Conservation (phyloP, 2,113 vertebrate genomes). For the Dasyurus viverrinus region DNA sequence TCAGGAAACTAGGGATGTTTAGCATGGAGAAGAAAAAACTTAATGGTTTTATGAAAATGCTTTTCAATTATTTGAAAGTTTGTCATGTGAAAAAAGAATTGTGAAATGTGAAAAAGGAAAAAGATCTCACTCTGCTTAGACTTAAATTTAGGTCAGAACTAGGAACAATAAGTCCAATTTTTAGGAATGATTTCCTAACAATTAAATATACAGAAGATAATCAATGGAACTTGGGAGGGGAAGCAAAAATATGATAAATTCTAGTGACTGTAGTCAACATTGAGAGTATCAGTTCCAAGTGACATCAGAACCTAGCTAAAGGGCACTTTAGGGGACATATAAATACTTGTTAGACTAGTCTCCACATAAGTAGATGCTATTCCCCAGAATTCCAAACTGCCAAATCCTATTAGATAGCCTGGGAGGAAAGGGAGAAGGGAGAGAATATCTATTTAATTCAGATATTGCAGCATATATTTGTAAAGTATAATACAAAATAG, state of each 20-base stretch:
- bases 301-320: neutral
- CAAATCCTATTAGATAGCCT: neutral
- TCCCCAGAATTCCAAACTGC: conserved; percentile 42
- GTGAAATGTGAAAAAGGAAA: neutral
- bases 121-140: neutral
- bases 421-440: neutral
- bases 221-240: neutral
- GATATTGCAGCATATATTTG: neutral
- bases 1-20: neutral
- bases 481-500: neutral
- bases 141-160: neutral
- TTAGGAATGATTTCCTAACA: neutral
- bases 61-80: neutral
- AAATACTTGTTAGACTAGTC: neutral
- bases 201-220: neutral
- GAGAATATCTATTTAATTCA: conserved; percentile 9
- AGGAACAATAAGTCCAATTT: neutral
- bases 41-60: neutral
- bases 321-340: neutral
- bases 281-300: conserved; percentile 6
- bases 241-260: conserved; percentile 38
- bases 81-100: neutral
- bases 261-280: conserved; percentile 35
- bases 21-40: neutral
- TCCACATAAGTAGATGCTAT: conserved; percentile 16